Evolutionary conservation across 2,888 invertebrate genomes (phyloP).

Genomic region (Zaprionus bogoriensis): DNA sequence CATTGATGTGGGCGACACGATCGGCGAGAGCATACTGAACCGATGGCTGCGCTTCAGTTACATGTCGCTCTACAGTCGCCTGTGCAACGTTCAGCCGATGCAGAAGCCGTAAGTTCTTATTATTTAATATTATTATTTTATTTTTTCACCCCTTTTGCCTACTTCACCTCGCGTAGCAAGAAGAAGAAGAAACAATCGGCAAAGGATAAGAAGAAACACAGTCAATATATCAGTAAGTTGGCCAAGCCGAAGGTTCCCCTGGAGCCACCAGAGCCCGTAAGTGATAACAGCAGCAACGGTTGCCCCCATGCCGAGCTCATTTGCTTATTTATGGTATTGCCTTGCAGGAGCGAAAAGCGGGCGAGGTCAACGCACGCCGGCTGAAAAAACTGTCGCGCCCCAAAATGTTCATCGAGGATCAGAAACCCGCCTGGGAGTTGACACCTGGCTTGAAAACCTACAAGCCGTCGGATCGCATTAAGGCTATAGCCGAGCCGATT

Average conservation of each 20-base stretch:
- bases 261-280: slow-evolving; percentile 55
- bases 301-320: neutral
- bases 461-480: slow-evolving; percentile 51
- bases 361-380: slow-evolving; percentile 42
- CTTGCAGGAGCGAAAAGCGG: slow-evolving; percentile 35
- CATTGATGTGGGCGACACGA: slow-evolving; percentile 30
- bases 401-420: slow-evolving; percentile 28
- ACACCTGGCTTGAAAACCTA: slow-evolving; percentile 45
- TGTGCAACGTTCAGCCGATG: slow-evolving; percentile 73
- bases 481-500: slow-evolving; percentile 38
- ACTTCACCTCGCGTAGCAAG: too few species aligned
- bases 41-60: slow-evolving; percentile 76
- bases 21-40: slow-evolving; percentile 68
- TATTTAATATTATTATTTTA: too few species aligned
- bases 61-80: slow-evolving; percentile 79
- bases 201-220: slow-evolving; percentile 52
- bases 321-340: neutral
- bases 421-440: slow-evolving; percentile 62
- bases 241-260: slow-evolving; percentile 72
- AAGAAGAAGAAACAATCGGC: slow-evolving; percentile 56
- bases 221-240: slow-evolving; percentile 58
- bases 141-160: too few species aligned
- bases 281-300: neutral
- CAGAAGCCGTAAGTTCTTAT: slow-evolving; percentile 67
- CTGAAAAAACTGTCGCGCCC: slow-evolving; percentile 66